phyloP scores from a whole-genome alignment of 2,888 invertebrate genomes.

The Drosophila pegasa region DNA sequence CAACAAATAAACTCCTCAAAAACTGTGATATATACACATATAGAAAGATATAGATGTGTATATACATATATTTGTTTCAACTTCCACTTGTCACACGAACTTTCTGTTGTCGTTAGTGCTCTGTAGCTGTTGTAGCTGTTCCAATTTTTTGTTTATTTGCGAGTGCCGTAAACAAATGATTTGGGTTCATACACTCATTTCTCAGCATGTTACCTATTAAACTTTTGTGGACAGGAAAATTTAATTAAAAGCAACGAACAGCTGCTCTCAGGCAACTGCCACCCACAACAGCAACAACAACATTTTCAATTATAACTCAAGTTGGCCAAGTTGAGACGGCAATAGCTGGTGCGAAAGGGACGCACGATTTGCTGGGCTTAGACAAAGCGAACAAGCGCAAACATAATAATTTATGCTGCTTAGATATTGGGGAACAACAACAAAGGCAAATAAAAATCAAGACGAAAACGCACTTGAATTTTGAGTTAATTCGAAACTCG shows the following conservation, averaged over 20 bases:
- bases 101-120: conserved; percentile 8
- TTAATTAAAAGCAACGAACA: conserved; percentile 77
- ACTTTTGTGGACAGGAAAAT: conserved; percentile 78
- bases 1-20: not conserved
- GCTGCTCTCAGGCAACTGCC: conserved; percentile 61
- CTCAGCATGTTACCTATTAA: conserved; percentile 78
- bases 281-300: conserved; percentile 45
- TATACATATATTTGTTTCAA: not conserved
- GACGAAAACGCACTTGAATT: conserved; percentile 49
- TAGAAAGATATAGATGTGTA: no score
- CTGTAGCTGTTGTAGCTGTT: no score
- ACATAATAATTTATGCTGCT: conserved; percentile 14
- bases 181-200: conserved; percentile 71
- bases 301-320: conserved; percentile 79
- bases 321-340: conserved; percentile 63
- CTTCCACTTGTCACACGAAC: conserved; percentile 17
- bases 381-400: conserved; percentile 28
- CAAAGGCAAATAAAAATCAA: conserved; percentile 32
- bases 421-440: conserved; percentile 39
- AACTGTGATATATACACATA: no score
- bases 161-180: conserved; percentile 65
- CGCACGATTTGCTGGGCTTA: conserved; percentile 28
- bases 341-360: conserved; percentile 36
- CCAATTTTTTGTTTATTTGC: conserved; percentile 6
- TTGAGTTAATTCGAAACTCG: conserved; percentile 68